These are phyloP conservation scores for Chrysemys picta DNA, from an alignment of 2,113 vertebrate genomes.

Conservation along the genomic window DNA sequence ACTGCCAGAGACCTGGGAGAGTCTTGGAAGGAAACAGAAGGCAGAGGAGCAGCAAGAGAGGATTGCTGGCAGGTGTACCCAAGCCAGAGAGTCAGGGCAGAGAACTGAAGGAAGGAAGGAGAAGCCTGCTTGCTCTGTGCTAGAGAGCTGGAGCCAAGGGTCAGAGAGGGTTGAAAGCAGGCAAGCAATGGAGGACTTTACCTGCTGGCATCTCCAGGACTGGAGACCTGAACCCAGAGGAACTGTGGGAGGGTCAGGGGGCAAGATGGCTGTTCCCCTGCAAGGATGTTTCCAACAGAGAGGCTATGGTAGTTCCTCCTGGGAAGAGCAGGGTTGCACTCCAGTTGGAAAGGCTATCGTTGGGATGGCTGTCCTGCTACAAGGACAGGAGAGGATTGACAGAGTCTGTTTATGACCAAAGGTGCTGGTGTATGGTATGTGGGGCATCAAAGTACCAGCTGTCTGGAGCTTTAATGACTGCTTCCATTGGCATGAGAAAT, in stretches of 20 bases:
- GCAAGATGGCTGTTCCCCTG: neutral
- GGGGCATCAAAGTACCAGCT: neutral
- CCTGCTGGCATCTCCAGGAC: neutral
- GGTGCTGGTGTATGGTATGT: neutral
- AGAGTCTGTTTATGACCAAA: neutral
- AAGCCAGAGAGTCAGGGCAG: neutral
- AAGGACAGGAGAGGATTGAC: neutral
- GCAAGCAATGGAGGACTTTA: neutral
- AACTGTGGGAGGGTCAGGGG: neutral
- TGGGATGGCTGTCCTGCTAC: neutral
- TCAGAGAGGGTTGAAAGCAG: neutral
- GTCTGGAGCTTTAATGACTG: neutral
- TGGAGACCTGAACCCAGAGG: neutral
- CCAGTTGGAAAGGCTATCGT: neutral
- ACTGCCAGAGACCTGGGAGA: neutral
- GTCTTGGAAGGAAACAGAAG: neutral
- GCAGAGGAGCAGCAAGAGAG: neutral
- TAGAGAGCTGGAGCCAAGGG: neutral
- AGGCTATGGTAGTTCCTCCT: neutral
- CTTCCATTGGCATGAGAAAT: neutral
- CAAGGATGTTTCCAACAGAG: neutral
- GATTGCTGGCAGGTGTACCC: neutral
- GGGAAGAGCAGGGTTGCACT: neutral
- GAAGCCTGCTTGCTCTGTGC: neutral
- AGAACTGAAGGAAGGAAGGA: neutral